Evolutionary conservation across 1,140 invertebrate species (phyloP), one percentile per base, ranked within the genome.

Genomic region (Philotrypesis tridentata): DNA sequence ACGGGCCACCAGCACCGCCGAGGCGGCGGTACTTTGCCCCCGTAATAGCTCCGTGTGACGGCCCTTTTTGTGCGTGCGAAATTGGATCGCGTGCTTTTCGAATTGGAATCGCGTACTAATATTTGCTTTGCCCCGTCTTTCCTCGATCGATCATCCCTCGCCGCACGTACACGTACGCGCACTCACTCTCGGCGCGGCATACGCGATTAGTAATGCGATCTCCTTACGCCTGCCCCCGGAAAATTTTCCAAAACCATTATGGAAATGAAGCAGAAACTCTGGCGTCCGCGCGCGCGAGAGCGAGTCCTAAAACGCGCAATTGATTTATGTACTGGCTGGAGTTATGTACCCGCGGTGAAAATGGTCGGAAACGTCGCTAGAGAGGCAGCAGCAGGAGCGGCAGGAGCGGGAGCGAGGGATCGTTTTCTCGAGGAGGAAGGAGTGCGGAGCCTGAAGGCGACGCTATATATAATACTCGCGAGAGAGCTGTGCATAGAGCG

Each of bases 261-360:
- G 68, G 48, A 74, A 67, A 80, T 67, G 27, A 61, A 60, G 9
- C 48, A 40, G 79, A 67, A 80, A 74, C 33, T 80, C n/a, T n/a
- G n/a, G n/a, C n/a, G n/a, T n/a, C n/a, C n/a, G n/a, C n/a, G n/a
- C 40, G 12, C 12, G 25, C 31, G 12, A 21, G 29, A 55, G 27
- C 23, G 2, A 79, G 76, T 70, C 76, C 67, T 80, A 80, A 73
- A 67, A 65, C 25, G 6, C 25, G 6, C 71, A 48, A 80, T 76
- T 81, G 72, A 75, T 81, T 81, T 67, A 75, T 75, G 65, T 60
- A 68, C 72, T 68, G 71, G 8, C 48, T 76, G 60, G 72, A 75
- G 75, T 81, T 67, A 75, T 75, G 65, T 60, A 68, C 71, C 31
- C 60, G 12, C 33, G 70, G 71, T 80, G 71, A 67, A 80, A 80